Percentiles rank a stretch among this genome's conserved stretches.
Evolutionary conservation across 2,888 invertebrate genomes (phyloP).

Genomic region (Cenopis cana): DNA sequence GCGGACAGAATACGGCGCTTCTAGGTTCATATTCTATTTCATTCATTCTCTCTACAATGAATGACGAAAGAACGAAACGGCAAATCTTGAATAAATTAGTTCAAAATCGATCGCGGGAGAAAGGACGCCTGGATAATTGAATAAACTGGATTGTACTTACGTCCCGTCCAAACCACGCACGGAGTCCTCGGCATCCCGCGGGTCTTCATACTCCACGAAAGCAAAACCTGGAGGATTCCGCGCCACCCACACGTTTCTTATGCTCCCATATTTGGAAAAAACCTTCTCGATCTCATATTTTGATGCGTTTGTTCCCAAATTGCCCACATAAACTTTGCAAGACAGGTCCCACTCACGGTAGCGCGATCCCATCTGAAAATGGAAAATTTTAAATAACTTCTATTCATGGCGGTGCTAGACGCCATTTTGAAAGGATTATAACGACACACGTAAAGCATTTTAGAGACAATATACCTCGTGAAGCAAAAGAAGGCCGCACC

Average conservation of each 20-base stretch:
- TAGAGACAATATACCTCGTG: conserved; percentile 20
- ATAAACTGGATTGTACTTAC: conserved; percentile 63
- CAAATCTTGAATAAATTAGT: not conserved
- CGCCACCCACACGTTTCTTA: conserved; percentile 97
- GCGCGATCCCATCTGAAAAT: conserved; percentile 88
- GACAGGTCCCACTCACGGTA: conserved; percentile 92
- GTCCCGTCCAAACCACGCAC: conserved; percentile 92
- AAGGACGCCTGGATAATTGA: conserved; percentile 16
- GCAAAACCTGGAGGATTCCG: conserved; percentile 97
- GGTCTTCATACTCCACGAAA: conserved; percentile 95
- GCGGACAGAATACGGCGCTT: conserved; percentile 45
- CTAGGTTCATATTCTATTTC: conserved; percentile 41
- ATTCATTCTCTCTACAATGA: conserved; percentile 26
- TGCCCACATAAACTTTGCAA: conserved; percentile 97
- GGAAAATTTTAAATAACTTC: conserved; percentile 26
- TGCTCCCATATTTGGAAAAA: conserved; percentile 94
- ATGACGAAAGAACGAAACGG: conserved; percentile 44
- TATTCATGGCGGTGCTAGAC: conserved; percentile 49
- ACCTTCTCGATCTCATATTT: conserved; percentile 95
- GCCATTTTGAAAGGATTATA: conserved; percentile 57
- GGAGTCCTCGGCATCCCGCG: conserved; percentile 94
- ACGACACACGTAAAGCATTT: conserved; percentile 2
- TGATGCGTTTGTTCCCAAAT: conserved; percentile 95
- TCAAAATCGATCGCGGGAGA: conserved; percentile 11
- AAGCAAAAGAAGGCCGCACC: not conserved